Conservation (phyloP, 1,140 invertebrate species). For the Oreohelix idahoensis region DNA sequence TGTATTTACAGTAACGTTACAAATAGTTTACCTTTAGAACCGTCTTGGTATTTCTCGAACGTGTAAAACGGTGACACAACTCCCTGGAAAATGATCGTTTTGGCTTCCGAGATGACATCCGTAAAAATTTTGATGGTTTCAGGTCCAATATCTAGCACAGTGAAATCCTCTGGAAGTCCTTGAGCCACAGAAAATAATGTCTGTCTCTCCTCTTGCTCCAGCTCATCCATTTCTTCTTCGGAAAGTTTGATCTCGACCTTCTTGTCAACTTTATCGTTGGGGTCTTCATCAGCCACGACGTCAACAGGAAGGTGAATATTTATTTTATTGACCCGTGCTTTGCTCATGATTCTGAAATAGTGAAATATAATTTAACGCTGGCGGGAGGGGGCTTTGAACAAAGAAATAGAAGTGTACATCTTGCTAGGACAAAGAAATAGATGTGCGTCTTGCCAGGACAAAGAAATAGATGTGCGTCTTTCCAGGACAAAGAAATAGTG, state of each 20-base stretch:
- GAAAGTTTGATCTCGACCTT: not conserved
- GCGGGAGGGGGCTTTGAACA: no score
- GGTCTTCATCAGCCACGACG: not conserved
- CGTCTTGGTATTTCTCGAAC: not conserved
- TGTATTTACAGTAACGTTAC: no score
- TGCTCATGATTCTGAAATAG: conserved; percentile 6
- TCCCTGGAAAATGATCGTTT: conserved; percentile 2
- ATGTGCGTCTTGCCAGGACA: no score
- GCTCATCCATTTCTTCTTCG: not conserved
- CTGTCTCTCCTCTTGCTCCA: not conserved
- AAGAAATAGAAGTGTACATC: no score
- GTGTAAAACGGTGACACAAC: not conserved
- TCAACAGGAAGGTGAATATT: not conserved
- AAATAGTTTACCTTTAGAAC: not conserved
- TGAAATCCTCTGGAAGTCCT: not conserved
- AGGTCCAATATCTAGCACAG: conserved; percentile 4
- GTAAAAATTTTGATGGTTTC: not conserved
- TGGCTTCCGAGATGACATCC: conserved; percentile 7
- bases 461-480: no score
- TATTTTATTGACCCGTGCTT: conserved; percentile 1
- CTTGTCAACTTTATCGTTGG: no score
- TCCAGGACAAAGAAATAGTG: no score
- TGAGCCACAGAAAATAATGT: not conserved
- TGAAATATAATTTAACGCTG: not conserved
- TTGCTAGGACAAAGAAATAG: no score